Base-by-base conservation (phyloP, 2,797 vertebrate genomes). In the Gymnodraco acuticeps region DNA sequence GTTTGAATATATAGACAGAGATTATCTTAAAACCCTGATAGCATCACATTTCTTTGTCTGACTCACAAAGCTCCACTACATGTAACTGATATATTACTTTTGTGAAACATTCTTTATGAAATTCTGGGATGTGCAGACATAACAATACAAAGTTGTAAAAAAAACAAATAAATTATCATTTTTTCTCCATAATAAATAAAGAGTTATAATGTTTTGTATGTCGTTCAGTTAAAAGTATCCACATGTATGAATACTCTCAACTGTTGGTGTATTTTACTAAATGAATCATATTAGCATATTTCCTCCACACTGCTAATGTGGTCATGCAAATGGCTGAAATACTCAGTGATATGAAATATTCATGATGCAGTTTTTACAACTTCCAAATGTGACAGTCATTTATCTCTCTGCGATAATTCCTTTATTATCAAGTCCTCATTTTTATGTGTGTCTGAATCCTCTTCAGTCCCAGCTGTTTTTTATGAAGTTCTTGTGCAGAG, bases 311-410 rank as follows among this genome's bases (percentile, higher is more conserved):
- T 14, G 10, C 52, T 56, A 48, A 72, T 42, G 42, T 15, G 41
- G 42, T 64, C 20, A 61, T 62, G 46, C 3, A 45, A 71, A 72
- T 66, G 56, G 15, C 11, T 41, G 27, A 19, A 62, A 62, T 38
- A 20, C 42, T 53, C 45, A 23, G 54, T 41, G 19, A 10, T 45
- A 17, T 67, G 16, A 73, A 55, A 55, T 73, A 51, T 77, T 64
- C 47, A 64, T 55, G 48, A 41, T 45, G 19, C 0, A 38, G 45
- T 46, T 41, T 55, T 6, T 19, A 6, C 47, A 67, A 43, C 16
- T 3, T 48, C 50, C 46, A 53, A 4, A 63, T 62, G 58, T 27
- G 23, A 38, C 33, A 38, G 33, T 38, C 33, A 38, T 38, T 38
- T 38, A 38, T 38, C 8, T 38, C 33, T 38, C 33, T 38, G 33